Evolutionary conservation across 1,140 invertebrate genomes (phyloP).

Genomic region (Procambarus virginalis): DNA sequence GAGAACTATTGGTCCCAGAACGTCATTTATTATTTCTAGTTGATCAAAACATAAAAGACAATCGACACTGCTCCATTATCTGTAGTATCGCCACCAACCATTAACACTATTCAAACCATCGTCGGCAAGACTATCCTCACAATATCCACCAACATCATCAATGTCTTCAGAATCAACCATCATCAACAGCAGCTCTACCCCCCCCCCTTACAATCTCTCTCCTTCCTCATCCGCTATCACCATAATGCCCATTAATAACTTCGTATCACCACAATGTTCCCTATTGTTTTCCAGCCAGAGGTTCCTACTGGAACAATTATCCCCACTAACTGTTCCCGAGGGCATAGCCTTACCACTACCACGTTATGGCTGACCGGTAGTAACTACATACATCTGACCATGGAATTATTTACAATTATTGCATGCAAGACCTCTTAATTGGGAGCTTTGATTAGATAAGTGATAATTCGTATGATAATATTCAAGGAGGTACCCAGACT

Average conservation of each 20-base stretch:
- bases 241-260: background rate
- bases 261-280: background rate
- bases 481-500: conserved; percentile 2
- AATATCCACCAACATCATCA: background rate
- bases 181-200: background rate
- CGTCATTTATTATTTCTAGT: too few species aligned
- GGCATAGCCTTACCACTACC: background rate
- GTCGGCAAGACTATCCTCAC: too few species aligned
- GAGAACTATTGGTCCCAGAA: too few species aligned
- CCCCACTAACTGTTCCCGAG: background rate
- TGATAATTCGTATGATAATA: conserved; percentile 34
- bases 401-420: conserved; percentile 1
- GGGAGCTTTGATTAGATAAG: conserved; percentile 25
- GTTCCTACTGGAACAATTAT: background rate
- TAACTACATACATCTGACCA: background rate
- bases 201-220: too few species aligned
- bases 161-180: too few species aligned
- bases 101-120: too few species aligned
- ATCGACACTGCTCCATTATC: too few species aligned
- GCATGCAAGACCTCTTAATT: conserved; percentile 23
- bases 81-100: too few species aligned
- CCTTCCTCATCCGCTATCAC: background rate
- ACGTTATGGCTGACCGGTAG: background rate
- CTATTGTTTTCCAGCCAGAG: background rate
- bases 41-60: too few species aligned